Conservation (phyloP, 53 echinoderm and acorn worm species). For the Arbacia lixula region DNA sequence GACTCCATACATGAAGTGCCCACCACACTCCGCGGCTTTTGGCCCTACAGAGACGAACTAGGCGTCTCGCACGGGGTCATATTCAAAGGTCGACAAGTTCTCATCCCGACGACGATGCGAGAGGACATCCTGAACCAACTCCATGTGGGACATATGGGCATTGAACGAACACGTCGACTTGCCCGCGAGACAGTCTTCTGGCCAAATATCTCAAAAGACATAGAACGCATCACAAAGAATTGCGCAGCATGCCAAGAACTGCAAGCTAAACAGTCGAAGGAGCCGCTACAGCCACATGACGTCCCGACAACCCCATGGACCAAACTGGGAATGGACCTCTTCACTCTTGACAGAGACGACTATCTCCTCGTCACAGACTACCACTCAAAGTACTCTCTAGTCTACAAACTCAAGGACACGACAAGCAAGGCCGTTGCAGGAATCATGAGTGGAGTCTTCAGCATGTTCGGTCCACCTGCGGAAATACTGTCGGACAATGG, state of each 20-base stretch:
- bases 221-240: too few relatives aligned
- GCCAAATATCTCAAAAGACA: too few relatives aligned
- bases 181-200: too few relatives aligned
- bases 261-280: too few relatives aligned
- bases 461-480: constrained; percentile 51
- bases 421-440: not conserved
- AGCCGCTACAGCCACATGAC: too few relatives aligned
- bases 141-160: constrained; percentile 61
- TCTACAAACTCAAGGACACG: constrained; percentile 19
- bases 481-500: constrained; percentile 75
- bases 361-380: constrained; percentile 48
- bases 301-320: constrained; percentile 61
- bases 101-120: constrained; percentile 50
- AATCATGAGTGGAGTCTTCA: too few relatives aligned
- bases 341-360: constrained; percentile 17
- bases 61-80: constrained; percentile 37
- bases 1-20: constrained; percentile 43
- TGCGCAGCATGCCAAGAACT: too few relatives aligned
- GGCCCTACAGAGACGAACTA: constrained; percentile 50
- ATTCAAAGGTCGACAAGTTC: constrained; percentile 44
- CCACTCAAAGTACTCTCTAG: constrained; percentile 11
- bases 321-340: constrained; percentile 68
- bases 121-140: constrained; percentile 55
- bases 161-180: too few relatives aligned
- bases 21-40: constrained; percentile 22